Evolutionary conservation across 2,888 invertebrate species (phyloP).

Genomic region (Salticus scenicus): DNA sequence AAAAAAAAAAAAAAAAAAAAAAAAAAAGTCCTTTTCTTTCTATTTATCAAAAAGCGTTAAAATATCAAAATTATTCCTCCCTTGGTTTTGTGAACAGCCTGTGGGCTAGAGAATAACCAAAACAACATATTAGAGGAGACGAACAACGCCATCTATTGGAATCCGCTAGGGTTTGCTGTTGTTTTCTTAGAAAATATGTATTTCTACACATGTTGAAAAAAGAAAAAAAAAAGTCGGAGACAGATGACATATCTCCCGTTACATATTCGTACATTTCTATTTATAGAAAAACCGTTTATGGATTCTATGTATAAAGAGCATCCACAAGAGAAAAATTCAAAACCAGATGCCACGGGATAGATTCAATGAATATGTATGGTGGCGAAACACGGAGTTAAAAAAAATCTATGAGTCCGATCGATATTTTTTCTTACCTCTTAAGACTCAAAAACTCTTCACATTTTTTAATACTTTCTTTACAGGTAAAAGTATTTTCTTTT

Average conservation of each 20-base stretch:
- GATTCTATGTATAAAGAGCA: constrained; percentile 53
- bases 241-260: constrained; percentile 52
- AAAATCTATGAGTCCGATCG: not conserved
- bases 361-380: constrained; percentile 63
- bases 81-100: not conserved
- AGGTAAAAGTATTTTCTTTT: constrained; percentile 9
- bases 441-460: constrained; percentile 34
- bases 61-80: not conserved
- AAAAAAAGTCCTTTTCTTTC: not conserved
- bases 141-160: constrained; percentile 54
- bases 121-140: not conserved
- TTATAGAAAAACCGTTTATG: constrained; percentile 62
- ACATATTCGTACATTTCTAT: constrained; percentile 65
- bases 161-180: constrained; percentile 34
- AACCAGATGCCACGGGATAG: constrained; percentile 55
- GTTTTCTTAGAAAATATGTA: constrained; percentile 45
- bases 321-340: constrained; percentile 53
- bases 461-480: not conserved
- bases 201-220: constrained; percentile 32
- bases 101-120: not conserved
- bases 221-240: constrained; percentile 16
- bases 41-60: not conserved
- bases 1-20: too few relatives aligned
- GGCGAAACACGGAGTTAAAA: constrained; percentile 19
- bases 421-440: constrained; percentile 43